A percentile compares a stretch with the other conserved stretches of the same genome.
Conservation (phyloP, 2,888 invertebrate species). For the Temnothorax rugatulus region DNA sequence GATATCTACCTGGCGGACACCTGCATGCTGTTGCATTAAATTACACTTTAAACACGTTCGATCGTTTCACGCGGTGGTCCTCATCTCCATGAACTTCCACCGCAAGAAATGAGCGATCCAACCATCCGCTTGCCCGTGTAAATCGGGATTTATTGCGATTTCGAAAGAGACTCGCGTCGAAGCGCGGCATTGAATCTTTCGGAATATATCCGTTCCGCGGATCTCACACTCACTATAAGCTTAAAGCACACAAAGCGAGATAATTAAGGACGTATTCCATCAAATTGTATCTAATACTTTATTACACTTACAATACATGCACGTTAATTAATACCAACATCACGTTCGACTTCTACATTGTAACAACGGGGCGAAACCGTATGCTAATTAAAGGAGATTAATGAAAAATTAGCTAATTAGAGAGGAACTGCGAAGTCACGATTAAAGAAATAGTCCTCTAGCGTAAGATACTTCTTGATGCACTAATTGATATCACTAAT, state of each 20-base stretch:
- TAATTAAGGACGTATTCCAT: slow-evolving; percentile 15
- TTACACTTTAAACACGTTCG: slow-evolving; percentile 73
- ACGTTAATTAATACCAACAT: slow-evolving; percentile 38
- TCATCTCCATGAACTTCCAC: slow-evolving; percentile 69
- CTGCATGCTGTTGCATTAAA: slow-evolving; percentile 77
- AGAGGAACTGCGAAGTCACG: slow-evolving; percentile 47
- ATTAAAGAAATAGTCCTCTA: slow-evolving; percentile 31
- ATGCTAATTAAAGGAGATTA: slow-evolving; percentile 23
- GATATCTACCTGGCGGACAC: slow-evolving; percentile 60
- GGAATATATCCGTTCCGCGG: not conserved
- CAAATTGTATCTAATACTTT: slow-evolving; percentile 68
- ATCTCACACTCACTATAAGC: not conserved
- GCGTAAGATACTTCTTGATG: not conserved
- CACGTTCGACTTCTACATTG: slow-evolving; percentile 2
- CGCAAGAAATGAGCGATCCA: slow-evolving; percentile 61
- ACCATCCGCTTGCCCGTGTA: slow-evolving; percentile 15
- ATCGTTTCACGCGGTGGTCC: slow-evolving; percentile 73
- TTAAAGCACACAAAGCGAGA: not conserved
- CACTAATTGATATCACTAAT: not conserved
- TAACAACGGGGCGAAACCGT: slow-evolving; percentile 9
- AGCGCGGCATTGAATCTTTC: slow-evolving; percentile 21
- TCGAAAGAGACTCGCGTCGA: slow-evolving; percentile 20
- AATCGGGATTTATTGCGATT: slow-evolving; percentile 65
- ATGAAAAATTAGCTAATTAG: slow-evolving; percentile 41
- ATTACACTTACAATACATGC: slow-evolving; percentile 37